Percentiles rank a stretch among this genome's conserved stretches.
These are phyloP conservation scores for Pelodytes ibericus DNA, from an alignment of 2,797 vertebrate species.

Conservation along the genomic window DNA sequence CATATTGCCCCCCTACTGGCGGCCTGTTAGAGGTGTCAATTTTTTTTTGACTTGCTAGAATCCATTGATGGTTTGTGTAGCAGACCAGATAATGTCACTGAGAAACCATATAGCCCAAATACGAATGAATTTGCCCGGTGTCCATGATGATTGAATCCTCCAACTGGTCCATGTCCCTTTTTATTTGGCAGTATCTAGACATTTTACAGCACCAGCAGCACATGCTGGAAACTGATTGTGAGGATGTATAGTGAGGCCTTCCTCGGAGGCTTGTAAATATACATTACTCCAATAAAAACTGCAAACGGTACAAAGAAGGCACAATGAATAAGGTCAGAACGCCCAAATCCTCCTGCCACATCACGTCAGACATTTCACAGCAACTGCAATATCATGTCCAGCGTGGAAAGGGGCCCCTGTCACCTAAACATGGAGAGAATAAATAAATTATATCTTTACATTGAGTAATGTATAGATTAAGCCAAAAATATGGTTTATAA, in stretches of 20 bases:
- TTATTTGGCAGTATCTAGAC: background rate
- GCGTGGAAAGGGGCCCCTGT: too few relatives aligned
- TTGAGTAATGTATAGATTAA: too few relatives aligned
- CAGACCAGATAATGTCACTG: too few relatives aligned
- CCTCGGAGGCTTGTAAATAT: conserved; percentile 12
- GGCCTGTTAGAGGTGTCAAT: too few relatives aligned
- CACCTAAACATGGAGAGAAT: too few relatives aligned
- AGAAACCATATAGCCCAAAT: too few relatives aligned
- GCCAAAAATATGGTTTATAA: too few relatives aligned
- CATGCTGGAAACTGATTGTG: background rate
- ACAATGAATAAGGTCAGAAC: background rate
- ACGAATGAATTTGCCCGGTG: background rate
- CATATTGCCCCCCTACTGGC: too few relatives aligned
- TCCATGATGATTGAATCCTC: background rate
- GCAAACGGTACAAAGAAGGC: background rate
- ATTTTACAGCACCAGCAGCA: background rate
- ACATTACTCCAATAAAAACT: background rate
- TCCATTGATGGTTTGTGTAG: too few relatives aligned
- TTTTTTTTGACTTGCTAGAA: too few relatives aligned
- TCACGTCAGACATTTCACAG: background rate
- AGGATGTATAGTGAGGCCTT: background rate
- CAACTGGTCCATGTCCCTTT: background rate
- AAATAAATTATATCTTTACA: too few relatives aligned
- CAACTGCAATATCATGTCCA: background rate
- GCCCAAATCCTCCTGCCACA: background rate